Evolutionary conservation across 2,797 vertebrate genomes (phyloP).

Genomic region (Myotis findleyi): DNA sequence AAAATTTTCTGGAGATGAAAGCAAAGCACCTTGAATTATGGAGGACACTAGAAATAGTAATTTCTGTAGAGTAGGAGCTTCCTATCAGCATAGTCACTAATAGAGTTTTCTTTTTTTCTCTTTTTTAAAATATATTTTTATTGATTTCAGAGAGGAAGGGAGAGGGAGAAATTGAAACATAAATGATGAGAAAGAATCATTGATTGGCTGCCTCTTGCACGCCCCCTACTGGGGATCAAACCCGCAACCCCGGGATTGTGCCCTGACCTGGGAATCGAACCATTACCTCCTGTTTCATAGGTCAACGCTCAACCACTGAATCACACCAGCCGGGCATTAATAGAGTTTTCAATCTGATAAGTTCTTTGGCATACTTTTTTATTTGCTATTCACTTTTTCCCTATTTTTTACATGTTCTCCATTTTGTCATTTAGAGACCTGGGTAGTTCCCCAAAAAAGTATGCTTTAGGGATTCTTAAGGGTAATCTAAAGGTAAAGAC

Average conservation of each 20-base stretch:
- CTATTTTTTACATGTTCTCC: not conserved
- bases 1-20: not conserved
- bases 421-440: not conserved
- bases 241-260: no score
- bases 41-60: not conserved
- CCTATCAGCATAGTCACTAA: not conserved
- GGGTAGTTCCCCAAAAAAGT: not conserved
- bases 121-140: no score
- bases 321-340: no score
- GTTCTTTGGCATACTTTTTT: not conserved
- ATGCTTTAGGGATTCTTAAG: not conserved
- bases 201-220: no score
- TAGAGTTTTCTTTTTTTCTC: not conserved
- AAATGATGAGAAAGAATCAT: no score
- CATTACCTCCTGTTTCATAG: no score
- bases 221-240: no score
- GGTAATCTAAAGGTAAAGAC: not conserved
- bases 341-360: not conserved
- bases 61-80: not conserved
- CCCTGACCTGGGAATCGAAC: no score
- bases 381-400: not conserved
- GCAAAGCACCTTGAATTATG: not conserved
- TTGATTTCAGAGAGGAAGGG: no score
- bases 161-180: no score
- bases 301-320: no score